phyloP scores from a whole-genome alignment of 2,113 vertebrate species.

The Gopherus evgoodei region DNA sequence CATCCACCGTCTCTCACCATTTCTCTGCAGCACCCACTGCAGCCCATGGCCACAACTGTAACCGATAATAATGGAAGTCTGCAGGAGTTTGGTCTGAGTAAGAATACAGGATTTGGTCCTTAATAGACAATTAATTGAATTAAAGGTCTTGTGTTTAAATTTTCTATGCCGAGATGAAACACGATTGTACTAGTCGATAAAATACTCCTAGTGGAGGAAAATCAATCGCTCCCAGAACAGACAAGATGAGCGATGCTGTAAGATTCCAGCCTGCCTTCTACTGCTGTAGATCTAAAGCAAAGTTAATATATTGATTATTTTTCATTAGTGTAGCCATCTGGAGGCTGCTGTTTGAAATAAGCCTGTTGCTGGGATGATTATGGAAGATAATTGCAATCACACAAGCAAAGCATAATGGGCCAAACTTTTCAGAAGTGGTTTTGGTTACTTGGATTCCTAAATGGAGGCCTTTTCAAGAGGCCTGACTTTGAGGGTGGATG shows the following conservation, averaged over 20 bases:
- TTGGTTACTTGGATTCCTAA: neutral
- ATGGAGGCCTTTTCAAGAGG: neutral
- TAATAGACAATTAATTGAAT: neutral
- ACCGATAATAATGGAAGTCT: neutral
- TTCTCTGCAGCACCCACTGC: neutral
- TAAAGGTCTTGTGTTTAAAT: neutral
- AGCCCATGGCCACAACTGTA: fast-evolving
- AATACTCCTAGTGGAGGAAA: neutral
- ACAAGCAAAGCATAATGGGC: neutral
- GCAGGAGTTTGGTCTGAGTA: neutral
- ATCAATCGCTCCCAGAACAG: neutral
- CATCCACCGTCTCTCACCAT: neutral
- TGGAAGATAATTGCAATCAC: neutral
- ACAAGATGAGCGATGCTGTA: neutral
- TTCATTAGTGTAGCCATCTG: neutral
- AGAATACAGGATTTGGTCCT: neutral
- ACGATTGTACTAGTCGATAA: neutral
- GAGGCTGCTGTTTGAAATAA: neutral
- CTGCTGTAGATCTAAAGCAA: neutral
- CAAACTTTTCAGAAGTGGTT: neutral
- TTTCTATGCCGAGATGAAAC: neutral
- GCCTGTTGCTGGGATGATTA: neutral
- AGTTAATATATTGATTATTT: neutral
- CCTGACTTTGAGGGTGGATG: neutral
- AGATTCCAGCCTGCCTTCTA: neutral